Base-by-base conservation (phyloP, 2,797 vertebrate species). In the Tragelaphus eurycerus region DNA sequence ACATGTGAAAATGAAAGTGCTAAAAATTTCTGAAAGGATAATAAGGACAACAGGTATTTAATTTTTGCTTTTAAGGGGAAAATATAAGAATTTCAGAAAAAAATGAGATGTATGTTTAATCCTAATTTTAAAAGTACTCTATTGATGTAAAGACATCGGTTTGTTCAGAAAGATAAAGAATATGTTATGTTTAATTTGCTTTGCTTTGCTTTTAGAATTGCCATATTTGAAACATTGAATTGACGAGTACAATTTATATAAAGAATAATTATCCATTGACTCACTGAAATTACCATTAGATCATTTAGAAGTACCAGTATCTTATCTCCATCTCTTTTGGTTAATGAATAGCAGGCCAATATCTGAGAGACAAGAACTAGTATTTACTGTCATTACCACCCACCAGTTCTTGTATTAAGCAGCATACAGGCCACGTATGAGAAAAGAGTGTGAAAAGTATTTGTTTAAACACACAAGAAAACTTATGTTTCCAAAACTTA, bases 131-230 rank as follows among this genome's bases (percentile, higher is more conserved):
- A 52, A 78, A 85, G 76, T 46, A 46, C 17, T 38, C 43, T 83
- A 29, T 67, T 95, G 52, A 90, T 34, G 0, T 90, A 60, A 86
- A 87, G 8, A 48, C 8, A 92, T 2, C 1, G 0, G 17, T 64
- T 29, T 57, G 27, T 82, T 96, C 90, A 92, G 48, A 34, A 95
- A 92, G 17, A 78, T 54, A n/a, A 86, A 93, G 59, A 64, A 76
- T 54, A 54, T 55, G 31, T 55, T 95, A 54, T 71, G 5, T 84
- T 85, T 79, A 8, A 23, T 94, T 94, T 88, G 59, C 52, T 90
- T 88, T 79, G 16, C 31, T 95, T 94, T 82, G 54, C 57, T 90
- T 38, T 96, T 84, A 90, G 23, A 90, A 92, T 79, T 79, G 89
- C 29, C 59, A 43, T 46, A 52, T 52, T 93, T 89, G 21, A 60